These are phyloP conservation scores for Cosmia trapezina DNA, from an alignment of 2,888 invertebrate genomes.

Conservation along the genomic window DNA sequence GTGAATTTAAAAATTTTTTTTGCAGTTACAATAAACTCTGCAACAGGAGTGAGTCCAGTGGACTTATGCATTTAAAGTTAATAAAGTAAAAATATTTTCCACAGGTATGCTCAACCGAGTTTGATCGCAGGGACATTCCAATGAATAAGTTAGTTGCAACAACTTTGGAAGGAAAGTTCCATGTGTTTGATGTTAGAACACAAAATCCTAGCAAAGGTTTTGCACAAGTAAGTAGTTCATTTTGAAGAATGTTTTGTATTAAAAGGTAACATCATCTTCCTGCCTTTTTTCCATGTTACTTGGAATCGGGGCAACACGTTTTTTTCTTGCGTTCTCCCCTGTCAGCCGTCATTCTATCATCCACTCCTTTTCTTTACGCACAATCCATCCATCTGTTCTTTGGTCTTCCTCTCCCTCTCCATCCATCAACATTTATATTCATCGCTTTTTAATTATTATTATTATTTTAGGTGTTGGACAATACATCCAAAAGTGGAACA, in stretches of 20 bases:
- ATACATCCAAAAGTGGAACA: constrained; percentile 92
- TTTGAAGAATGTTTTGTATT: neutral
- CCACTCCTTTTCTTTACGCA: neutral
- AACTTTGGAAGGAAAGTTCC: constrained; percentile 97
- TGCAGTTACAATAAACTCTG: neutral
- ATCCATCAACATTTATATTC: neutral
- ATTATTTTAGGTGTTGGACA: constrained; percentile 84
- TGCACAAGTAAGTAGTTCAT: constrained; percentile 88
- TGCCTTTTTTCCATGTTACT: neutral
- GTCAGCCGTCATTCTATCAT: neutral
- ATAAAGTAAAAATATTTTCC: constrained; percentile 9
- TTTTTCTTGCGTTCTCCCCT: neutral
- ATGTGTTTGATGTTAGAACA: constrained; percentile 96
- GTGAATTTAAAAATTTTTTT: neutral
- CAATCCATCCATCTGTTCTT: neutral
- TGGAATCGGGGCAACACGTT: neutral
- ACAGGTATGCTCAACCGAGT: constrained; percentile 95
- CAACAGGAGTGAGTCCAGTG: neutral
- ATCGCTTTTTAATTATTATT: neutral
- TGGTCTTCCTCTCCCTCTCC: neutral
- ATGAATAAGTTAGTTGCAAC: constrained; percentile 98
- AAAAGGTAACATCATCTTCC: neutral
- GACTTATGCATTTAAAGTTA: neutral
- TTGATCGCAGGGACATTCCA: constrained; percentile 97
- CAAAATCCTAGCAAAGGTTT: constrained; percentile 97